Evolutionary conservation across 1,140 invertebrate genomes (phyloP).

Genomic region (Drosophila subobscura): DNA sequence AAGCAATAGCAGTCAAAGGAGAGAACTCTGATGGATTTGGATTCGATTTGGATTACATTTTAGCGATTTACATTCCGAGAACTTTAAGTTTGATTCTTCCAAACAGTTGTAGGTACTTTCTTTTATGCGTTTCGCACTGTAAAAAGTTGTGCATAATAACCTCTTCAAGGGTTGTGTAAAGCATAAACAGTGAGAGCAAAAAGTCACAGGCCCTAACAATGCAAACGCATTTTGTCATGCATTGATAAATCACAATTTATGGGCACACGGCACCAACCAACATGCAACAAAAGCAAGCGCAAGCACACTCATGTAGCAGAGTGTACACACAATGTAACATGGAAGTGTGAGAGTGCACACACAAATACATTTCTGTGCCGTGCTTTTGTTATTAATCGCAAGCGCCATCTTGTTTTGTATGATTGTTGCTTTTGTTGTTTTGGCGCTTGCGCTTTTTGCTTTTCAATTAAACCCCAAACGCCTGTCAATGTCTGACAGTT

Average conservation of each 20-base stretch:
- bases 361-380: conserved; percentile 14
- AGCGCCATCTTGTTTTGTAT: conserved; percentile 76
- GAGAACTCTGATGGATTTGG: too few relatives aligned
- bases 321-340: neutral
- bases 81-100: too few relatives aligned
- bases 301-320: neutral
- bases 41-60: too few relatives aligned
- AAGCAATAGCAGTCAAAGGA: too few relatives aligned
- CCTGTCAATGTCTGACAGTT: conserved; percentile 82
- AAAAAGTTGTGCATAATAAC: too few relatives aligned
- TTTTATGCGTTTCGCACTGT: too few relatives aligned
- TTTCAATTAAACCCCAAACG: conserved; percentile 79
- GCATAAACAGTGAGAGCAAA: too few relatives aligned
- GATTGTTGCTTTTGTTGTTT: conserved; percentile 54
- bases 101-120: too few relatives aligned
- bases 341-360: neutral
- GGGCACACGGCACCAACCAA: conserved; percentile 29
- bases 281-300: neutral
- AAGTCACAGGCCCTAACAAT: conserved; percentile 24
- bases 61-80: too few relatives aligned
- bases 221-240: conserved; percentile 70
- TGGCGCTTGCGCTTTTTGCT: conserved; percentile 82
- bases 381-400: conserved; percentile 71
- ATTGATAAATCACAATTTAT: conserved; percentile 72
- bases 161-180: too few relatives aligned